Base-by-base conservation (phyloP, 2,797 vertebrate species). In the Gallinago nigripennis region DNA sequence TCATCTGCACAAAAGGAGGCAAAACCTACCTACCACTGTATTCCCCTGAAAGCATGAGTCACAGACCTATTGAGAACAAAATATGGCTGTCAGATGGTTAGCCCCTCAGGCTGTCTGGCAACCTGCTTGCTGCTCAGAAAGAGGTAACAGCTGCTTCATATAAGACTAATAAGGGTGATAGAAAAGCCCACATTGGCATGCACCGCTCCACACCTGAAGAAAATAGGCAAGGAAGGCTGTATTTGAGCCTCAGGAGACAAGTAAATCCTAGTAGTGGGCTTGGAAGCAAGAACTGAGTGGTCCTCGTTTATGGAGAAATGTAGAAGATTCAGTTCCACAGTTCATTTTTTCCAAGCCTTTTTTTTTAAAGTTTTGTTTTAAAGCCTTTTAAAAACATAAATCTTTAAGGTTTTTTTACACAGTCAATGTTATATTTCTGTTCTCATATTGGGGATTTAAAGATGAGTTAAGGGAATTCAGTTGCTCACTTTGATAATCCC, bases 61-160 rank as follows among this genome's bases (percentile, higher is more conserved):
- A 95, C 4, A 8, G 81, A 78, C 88, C 79, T 82, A 91, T 68
- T 86, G 83, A 89, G 88, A 96, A 89, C 85, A 86, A 96, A 97
- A 96, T 96, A 93, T 95, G 75, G 90, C 93, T 91, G 93, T 94
- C 80, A 97, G 95, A 89, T 94, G 90, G 94, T 93, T 76, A 78
- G 86, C 80, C 94, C 92, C 95, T 78, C 93, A 95, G 82, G 86
- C 91, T 83, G 76, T 88, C 90, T 91, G 92, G 92, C 82, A 91
- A 95, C 95, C 88, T 88, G 91, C 86, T 92, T 71, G 60, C 88
- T 79, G 54, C 54, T 93, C 82, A 64, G 89, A 93, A 85, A 95
- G 91, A 89, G 69, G 72, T n/a, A 94, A 90, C 86, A 90, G 95
- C 69, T 96, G 66, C 77, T 97, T 96, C 61, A 31, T 75, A 87